These are phyloP conservation scores for Toxotes lorentzi DNA, from an alignment of 2,797 vertebrate species.

Conservation along the genomic window DNA sequence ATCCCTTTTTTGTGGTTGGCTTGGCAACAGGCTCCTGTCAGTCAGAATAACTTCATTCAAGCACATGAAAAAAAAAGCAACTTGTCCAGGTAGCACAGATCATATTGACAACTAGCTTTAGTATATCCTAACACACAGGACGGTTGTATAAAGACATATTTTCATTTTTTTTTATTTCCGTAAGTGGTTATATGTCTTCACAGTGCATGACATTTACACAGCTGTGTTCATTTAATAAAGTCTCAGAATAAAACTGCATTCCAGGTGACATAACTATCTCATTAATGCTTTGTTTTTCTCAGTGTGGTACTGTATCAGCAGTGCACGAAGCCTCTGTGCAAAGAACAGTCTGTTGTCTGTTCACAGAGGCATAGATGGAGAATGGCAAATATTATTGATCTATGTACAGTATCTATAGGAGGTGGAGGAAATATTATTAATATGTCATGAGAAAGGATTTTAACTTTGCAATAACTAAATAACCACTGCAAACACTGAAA, in stretches of 20 bases:
- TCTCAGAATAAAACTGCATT: conserved; percentile 19
- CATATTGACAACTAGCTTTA: conserved; percentile 4
- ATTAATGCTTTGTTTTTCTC: conserved; percentile 26
- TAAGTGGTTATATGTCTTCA: background rate
- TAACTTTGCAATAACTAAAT: background rate
- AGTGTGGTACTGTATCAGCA: background rate
- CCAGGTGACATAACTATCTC: conserved; percentile 17
- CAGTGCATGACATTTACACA: background rate
- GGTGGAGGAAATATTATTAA: background rate
- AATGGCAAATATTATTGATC: conserved; percentile 19
- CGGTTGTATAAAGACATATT: background rate
- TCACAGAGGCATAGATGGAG: conserved; percentile 5
- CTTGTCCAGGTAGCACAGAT: conserved; percentile 7
- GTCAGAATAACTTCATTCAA: conserved; percentile 44
- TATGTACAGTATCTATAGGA: background rate
- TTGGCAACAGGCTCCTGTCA: conserved; percentile 49
- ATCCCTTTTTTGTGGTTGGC: conserved; percentile 14
- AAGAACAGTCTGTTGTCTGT: background rate
- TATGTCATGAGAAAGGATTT: conserved; percentile 15
- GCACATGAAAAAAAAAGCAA: background rate
- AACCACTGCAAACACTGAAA: background rate
- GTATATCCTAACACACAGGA: background rate
- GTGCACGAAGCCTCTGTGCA: background rate
- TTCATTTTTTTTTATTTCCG: background rate
- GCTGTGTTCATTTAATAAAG: conserved; percentile 20